phyloP scores from a whole-genome alignment of 1,140 invertebrate species.

The Ceratina japonica region DNA sequence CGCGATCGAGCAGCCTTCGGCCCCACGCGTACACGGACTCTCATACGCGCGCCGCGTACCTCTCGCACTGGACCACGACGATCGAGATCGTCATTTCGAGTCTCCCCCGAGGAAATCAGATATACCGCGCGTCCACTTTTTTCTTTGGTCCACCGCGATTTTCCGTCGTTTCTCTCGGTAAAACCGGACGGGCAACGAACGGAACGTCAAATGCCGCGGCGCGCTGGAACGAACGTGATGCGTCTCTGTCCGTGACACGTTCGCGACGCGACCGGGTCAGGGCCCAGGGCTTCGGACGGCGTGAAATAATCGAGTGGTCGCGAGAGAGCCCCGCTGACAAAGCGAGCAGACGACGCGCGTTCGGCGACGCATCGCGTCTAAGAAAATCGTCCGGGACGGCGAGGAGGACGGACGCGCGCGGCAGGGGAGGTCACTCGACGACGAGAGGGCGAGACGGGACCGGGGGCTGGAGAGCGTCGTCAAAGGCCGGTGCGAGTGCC shows the following conservation, averaged over 20 bases:
- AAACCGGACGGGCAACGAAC: slow-evolving; percentile 28
- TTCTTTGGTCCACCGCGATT: neutral
- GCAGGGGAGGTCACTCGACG: neutral
- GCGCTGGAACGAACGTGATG: slow-evolving; percentile 38
- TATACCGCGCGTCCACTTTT: neutral
- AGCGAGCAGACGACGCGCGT: too few species aligned
- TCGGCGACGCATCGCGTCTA: too few species aligned
- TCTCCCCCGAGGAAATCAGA: neutral
- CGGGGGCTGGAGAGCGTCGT: slow-evolving; percentile 43
- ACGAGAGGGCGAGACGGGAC: neutral
- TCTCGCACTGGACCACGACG: too few species aligned
- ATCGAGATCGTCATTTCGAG: too few species aligned
- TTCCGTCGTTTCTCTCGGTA: slow-evolving; percentile 15
- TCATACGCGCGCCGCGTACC: too few species aligned
- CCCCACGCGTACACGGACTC: too few species aligned
- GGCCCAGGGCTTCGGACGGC: slow-evolving; percentile 37
- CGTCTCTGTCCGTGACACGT: slow-evolving; percentile 59
- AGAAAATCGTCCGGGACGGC: neutral
- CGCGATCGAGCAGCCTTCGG: slow-evolving; percentile 36
- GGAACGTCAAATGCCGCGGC: slow-evolving; percentile 55
- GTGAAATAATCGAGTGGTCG: neutral
- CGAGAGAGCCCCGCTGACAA: too few species aligned
- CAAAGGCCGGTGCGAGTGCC: slow-evolving; percentile 42
- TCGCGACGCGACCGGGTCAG: slow-evolving; percentile 53
- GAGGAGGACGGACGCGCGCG: neutral